These are phyloP conservation scores for Rhagoletis pomonella DNA, from an alignment of 1,140 invertebrate species.

Conservation along the genomic window DNA sequence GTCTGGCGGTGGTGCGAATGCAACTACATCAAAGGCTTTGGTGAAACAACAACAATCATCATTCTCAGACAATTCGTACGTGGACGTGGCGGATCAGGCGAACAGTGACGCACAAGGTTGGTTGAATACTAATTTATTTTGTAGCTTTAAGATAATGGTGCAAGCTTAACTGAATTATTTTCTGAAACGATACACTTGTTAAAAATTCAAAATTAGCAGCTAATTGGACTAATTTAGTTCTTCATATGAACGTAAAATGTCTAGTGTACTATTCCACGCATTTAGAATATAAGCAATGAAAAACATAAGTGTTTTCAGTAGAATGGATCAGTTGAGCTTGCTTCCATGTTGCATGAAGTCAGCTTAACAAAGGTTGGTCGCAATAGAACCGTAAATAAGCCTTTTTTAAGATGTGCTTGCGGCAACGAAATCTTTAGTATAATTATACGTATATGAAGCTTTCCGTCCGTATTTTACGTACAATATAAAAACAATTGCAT, in stretches of 20 bases:
- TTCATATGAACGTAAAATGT: no score
- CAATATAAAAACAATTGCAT: background rate
- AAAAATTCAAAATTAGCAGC: background rate
- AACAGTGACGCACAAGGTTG: slow-evolving; percentile 74
- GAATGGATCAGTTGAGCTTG: slow-evolving; percentile 2
- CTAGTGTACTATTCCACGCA: no score
- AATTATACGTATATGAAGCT: background rate
- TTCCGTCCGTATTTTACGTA: background rate
- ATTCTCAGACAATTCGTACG: slow-evolving; percentile 58
- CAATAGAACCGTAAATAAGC: slow-evolving; percentile 28
- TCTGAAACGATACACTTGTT: background rate
- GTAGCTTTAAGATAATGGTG: slow-evolving; percentile 21
- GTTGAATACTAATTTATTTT: slow-evolving; percentile 59
- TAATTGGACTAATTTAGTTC: background rate
- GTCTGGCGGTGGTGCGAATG: slow-evolving; percentile 55
- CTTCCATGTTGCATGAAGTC: slow-evolving; percentile 21
- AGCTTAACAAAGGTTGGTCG: background rate
- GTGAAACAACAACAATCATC: slow-evolving; percentile 60
- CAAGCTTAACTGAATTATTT: slow-evolving; percentile 8
- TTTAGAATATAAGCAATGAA: no score
- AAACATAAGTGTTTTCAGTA: no score
- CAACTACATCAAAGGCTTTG: slow-evolving; percentile 71
- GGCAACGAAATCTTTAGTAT: slow-evolving; percentile 13
- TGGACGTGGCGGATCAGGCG: slow-evolving; percentile 66
- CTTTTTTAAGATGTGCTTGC: slow-evolving; percentile 14